Evolutionary conservation across 2,888 invertebrate genomes (phyloP).

Genomic region (Dolichopus griseipennis): DNA sequence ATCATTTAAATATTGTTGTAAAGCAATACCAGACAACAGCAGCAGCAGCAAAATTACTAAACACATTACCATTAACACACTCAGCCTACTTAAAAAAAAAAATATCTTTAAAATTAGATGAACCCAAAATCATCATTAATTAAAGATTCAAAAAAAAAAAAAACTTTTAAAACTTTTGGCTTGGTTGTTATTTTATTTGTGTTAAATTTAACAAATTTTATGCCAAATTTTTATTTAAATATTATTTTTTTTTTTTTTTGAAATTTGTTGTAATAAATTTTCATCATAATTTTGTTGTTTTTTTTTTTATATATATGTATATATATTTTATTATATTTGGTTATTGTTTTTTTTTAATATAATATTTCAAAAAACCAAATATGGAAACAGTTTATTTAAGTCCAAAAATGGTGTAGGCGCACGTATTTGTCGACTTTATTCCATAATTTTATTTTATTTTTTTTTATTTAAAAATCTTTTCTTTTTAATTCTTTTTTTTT

Average conservation of each 20-base stretch:
- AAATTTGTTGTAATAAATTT: too few species aligned
- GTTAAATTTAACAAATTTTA: conserved; percentile 6
- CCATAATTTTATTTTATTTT: too few species aligned
- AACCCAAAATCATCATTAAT: neutral
- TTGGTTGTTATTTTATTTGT: neutral
- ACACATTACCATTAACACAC: neutral
- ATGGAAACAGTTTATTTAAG: neutral
- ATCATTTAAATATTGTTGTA: neutral
- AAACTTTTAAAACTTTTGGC: too few species aligned
- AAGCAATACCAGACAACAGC: too few species aligned
- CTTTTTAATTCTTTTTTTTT: too few species aligned
- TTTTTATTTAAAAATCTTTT: neutral
- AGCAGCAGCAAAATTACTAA: too few species aligned
- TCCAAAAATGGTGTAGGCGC: conserved; percentile 6
- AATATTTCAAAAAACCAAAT: neutral
- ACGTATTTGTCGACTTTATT: conserved; percentile 1
- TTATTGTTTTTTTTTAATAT: neutral
- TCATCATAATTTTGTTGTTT: neutral
- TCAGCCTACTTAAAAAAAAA: neutral
- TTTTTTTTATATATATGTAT: neutral
- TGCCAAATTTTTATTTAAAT: neutral
- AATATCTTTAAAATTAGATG: too few species aligned
- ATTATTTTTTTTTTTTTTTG: neutral
- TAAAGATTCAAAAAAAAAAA: neutral
- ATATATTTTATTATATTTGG: neutral